Evolutionary conservation across 2,113 vertebrate genomes (phyloP), one percentile per base, ranked within the genome.

Genomic region (Protobothrops flavoviridis): DNA sequence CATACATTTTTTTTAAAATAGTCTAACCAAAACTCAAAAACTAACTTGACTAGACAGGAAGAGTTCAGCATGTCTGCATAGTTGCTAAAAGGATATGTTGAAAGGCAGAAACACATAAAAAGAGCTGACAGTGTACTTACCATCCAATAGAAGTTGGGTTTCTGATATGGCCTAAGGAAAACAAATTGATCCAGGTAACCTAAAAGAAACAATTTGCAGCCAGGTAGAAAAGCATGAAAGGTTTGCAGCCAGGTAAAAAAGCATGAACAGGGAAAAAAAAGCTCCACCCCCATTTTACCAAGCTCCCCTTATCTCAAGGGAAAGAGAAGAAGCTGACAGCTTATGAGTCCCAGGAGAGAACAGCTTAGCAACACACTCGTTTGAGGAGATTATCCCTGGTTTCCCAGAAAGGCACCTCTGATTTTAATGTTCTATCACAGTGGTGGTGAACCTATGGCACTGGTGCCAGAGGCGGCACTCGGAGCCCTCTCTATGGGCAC

Each of bases 331-430:
- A 93, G n/a, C 55, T 52, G 85, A 20, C 74, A 87, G 43, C 3
- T 45, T 45, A 69, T 11, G 52, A 43, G n/a, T 33, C 92, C 23
- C 26, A 4, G 50, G 92, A 53, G 92, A 90, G 13, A 53, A 3
- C 50, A 43, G 33, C 92, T 93, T 93, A 90, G 88, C 81, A 90
- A 93, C 92, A 43, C 3, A 6, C 10, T 89, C 23, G n/a, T 33
- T 74, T 23, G 43, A 81, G 33, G 33, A 52, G 20, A 9, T 24
- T 50, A n/a, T 33, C 20, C 26, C n/a, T 0, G 9, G 43, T 92
- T 64, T 88, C 23, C 43, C 9, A 48, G 50, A 81, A 81, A 39
- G 74, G 74, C 17, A 43, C 17, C 17, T 81, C 74, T 9, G 33
- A 4, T 39, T 81, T 81, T 81, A 21, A 39, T 45, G 43, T 45